Base-by-base conservation (phyloP, 2,797 vertebrate genomes). In the Pagetopsis macropterus region DNA sequence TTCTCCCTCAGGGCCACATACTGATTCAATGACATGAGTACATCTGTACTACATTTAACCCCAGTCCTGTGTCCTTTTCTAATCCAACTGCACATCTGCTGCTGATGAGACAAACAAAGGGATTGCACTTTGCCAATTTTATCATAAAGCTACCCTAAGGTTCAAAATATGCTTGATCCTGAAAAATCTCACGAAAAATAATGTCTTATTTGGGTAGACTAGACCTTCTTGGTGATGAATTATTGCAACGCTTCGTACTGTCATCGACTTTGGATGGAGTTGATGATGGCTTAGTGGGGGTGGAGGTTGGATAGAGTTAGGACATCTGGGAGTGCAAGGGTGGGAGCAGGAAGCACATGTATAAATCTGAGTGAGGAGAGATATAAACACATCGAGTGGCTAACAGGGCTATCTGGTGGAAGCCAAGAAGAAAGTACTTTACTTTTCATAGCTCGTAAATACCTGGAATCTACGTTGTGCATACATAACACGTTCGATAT, bases 11-110 rank as follows among this genome's bases (percentile, higher is more conserved):
- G 74, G 79, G 76, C 77, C 78, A 87, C 91, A 93, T 92, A 92
- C 84, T 93, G 87, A 90, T 91, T 90, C 90, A 87, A 56, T 93
- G 91, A 92, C 89, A 91, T 79, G 84, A 87, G 73, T 90, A 90
- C 92, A 93, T 93, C 91, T 94, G 92, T 79, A 87, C 80, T 86
- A 88, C 88, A 89, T 87, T 89, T 74, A 91, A 84, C 78, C 83
- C 83, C 89, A 89, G 86, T 87, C 72, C 67, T 69, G 80, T 79
- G 75, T 87, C 87, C 87, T 72, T 77, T 84, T 76, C 82, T 83
- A 84, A 85, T 91, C 86, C 87, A 89, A 82, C 85, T 86, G 81
- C 87, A 91, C 92, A 93, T 92, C 91, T 92, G 91, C 89, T 84
- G 91, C 81, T 82, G 85, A 90, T 86, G 86, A 91, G 84, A 84